Evolutionary conservation across 2,888 invertebrate genomes (phyloP).

Genomic region (Escarpia spicata): DNA sequence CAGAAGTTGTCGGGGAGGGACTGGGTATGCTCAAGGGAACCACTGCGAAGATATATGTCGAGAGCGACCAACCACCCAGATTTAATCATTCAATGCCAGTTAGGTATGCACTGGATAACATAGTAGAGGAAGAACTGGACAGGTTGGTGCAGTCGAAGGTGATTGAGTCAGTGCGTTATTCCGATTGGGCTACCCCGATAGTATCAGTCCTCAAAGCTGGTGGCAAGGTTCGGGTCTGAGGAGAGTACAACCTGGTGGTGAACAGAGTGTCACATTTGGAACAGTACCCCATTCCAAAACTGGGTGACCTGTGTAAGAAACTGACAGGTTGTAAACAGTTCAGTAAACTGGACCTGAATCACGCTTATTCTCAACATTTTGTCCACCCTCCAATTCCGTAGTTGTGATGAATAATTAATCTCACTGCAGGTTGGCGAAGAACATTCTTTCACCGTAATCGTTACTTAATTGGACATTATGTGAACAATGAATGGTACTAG

Average conservation of each 20-base stretch:
- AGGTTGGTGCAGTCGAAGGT: not conserved
- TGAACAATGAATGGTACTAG: too few species aligned
- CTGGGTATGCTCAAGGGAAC: conserved; percentile 17
- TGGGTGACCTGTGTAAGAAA: not conserved
- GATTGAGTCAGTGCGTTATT: conserved; percentile 30
- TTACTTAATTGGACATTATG: too few species aligned
- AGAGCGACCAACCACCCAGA: conserved; percentile 32
- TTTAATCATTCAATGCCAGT: conserved; percentile 43
- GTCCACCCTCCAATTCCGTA: not conserved
- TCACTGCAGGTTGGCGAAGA: not conserved
- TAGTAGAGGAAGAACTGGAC: conserved; percentile 31
- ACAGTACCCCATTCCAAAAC: not conserved
- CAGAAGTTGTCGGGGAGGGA: conserved; percentile 14
- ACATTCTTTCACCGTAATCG: too few species aligned
- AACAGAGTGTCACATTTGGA: not conserved
- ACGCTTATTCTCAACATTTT: conserved; percentile 41
- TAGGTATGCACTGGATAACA: conserved; percentile 34
- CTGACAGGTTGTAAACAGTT: conserved; percentile 35
- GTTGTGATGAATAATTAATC: too few species aligned
- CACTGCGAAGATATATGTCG: conserved; percentile 28
- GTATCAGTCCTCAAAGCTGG: conserved; percentile 39
- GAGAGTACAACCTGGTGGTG: not conserved
- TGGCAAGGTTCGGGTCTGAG: conserved; percentile 20
- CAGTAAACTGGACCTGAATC: conserved; percentile 44
- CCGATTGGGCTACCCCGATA: conserved; percentile 40